These are phyloP conservation scores for Stenopsyche tienmushanensis DNA, from an alignment of 1,140 invertebrate genomes.

Conservation along the genomic window DNA sequence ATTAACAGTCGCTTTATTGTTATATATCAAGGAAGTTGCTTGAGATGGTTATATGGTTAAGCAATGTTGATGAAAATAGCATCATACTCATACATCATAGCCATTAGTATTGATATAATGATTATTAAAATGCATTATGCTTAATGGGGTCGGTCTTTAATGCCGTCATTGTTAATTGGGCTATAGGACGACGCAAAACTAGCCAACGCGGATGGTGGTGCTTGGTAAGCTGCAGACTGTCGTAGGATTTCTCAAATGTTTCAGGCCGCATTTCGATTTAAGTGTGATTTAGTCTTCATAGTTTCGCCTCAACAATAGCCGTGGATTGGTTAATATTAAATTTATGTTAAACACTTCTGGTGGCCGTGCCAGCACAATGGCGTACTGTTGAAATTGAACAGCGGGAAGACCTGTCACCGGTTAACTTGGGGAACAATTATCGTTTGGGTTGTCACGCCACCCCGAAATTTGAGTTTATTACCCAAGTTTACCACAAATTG, in stretches of 20 bases:
- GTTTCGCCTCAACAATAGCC: not conserved
- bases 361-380: not conserved
- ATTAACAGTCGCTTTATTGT: too few relatives aligned
- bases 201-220: too few relatives aligned
- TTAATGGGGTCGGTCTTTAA: not conserved
- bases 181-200: not conserved
- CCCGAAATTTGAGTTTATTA: conserved; percentile 18
- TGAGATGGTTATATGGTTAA: too few relatives aligned
- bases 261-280: not conserved
- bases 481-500: conserved; percentile 24
- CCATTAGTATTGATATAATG: not conserved
- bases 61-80: too few relatives aligned
- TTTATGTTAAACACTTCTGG: conserved; percentile 22
- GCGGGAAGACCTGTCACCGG: not conserved
- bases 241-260: not conserved
- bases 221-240: too few relatives aligned
- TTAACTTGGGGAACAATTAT: conserved; percentile 14
- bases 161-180: not conserved
- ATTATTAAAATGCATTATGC: not conserved
- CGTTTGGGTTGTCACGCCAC: not conserved
- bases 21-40: too few relatives aligned
- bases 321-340: not conserved
- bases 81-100: too few relatives aligned
- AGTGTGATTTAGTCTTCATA: not conserved
- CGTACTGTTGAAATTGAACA: not conserved